phyloP scores from a whole-genome alignment of 2,888 invertebrate genomes.

The Agonopterix heracliana region DNA sequence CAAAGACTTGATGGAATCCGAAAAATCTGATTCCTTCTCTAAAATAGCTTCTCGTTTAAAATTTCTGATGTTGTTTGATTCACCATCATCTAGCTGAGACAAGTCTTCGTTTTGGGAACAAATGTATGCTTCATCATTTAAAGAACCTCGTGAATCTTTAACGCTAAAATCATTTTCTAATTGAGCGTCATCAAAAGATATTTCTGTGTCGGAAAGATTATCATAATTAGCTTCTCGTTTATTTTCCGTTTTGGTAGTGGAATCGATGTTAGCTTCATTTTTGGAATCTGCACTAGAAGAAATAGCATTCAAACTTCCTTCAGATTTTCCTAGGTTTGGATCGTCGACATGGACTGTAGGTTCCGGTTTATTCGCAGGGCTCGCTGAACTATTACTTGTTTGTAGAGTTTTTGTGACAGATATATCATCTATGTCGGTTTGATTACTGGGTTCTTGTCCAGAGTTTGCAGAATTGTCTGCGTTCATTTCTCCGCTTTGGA shows the following conservation, averaged over 20 bases:
- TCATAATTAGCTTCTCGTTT: slow-evolving; percentile 51
- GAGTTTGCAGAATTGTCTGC: slow-evolving; percentile 27
- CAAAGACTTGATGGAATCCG: slow-evolving; percentile 50
- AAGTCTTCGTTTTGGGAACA: slow-evolving; percentile 36
- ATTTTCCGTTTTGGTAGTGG: slow-evolving; percentile 40
- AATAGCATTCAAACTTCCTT: slow-evolving; percentile 19
- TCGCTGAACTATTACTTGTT: slow-evolving; percentile 19
- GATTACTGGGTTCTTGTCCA: slow-evolving; percentile 19
- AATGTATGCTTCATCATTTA: slow-evolving; percentile 30
- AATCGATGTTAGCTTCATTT: slow-evolving; percentile 23
- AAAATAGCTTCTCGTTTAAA: slow-evolving; percentile 38
- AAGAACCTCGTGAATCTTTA: slow-evolving; percentile 25
- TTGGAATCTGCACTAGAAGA: slow-evolving; percentile 21
- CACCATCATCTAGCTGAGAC: slow-evolving; percentile 31
- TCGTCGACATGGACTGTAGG: slow-evolving; percentile 22
- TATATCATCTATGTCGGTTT: slow-evolving; percentile 28
- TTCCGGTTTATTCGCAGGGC: slow-evolving; percentile 29
- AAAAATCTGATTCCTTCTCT: slow-evolving; percentile 31
- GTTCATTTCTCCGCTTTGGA: slow-evolving; percentile 37
- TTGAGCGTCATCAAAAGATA: slow-evolving; percentile 26
- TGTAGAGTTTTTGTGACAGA: slow-evolving; percentile 33
- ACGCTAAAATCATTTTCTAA: slow-evolving; percentile 24
- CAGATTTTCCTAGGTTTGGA: slow-evolving; percentile 22
- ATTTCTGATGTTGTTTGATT: slow-evolving; percentile 20
- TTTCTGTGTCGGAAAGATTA: slow-evolving; percentile 21